Base-by-base conservation (phyloP, 2,888 invertebrate genomes). In the Cartodere bifasciata region DNA sequence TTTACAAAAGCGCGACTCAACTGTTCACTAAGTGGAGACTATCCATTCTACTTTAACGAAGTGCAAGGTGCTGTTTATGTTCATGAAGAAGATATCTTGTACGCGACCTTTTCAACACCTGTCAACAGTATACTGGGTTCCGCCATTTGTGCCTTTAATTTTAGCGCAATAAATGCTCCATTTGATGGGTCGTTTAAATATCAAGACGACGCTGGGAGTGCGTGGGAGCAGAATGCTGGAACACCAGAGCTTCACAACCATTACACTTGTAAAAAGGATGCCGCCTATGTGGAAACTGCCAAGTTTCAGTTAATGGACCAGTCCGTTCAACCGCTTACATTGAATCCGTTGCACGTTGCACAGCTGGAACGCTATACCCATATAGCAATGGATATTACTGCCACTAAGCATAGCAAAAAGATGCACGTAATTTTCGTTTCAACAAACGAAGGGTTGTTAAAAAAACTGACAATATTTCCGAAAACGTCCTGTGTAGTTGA, bases 111-210 rank as follows among this genome's bases (percentile, higher is more conserved):
- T 52, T 80, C 79, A 13, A 88, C 88, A 4, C 76, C 84, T 4
- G 76, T 78, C 29, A 90, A 88, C 54, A 80, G 86, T 51, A 86
- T 94, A 45, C 73, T 81, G 3, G 92, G 91, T 7, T 88, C 91
- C 16, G 92, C 92, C 0, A 76, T 94, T 4, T 94, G 94, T 53
- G 76, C 86, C 2, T 94, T 83, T 64, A 88, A 84, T 55, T 70
- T 91, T 64, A 70, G 79, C 0, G 70, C 86, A 1, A 79, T 94
- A 15, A 71, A 80, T 37, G 65, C 69, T 1, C 81, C 86, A 0
- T 92, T 92, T 50, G 72, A 76, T 31, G 91, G 91, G 0, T 77
- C 85, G 0, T 90, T 83, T 61, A 88, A 87, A 49, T 75, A 82
- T 46, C 88, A 90, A 54, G 77, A 81, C 39, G 69, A 74, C 16